Percentiles rank a stretch among this genome's conserved stretches.
Evolutionary conservation across 2,113 vertebrate genomes (phyloP).

Genomic region (Marmota flaviventris): DNA sequence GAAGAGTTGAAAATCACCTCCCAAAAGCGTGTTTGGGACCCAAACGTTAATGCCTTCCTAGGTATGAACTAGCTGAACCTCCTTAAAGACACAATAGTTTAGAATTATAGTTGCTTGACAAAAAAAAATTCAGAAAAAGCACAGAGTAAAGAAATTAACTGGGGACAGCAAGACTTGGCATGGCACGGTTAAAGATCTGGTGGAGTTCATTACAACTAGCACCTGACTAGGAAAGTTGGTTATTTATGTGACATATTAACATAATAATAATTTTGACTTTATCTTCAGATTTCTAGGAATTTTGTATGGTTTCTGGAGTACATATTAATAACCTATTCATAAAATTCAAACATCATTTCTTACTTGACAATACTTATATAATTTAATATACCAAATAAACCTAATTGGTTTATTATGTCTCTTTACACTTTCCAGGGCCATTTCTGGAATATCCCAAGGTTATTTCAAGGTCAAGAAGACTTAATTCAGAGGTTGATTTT

Average conservation of each 20-base stretch:
- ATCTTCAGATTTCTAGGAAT: not conserved
- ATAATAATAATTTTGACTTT: not conserved
- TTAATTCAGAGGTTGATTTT: not conserved
- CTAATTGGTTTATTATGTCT: not conserved
- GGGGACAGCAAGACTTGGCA: not conserved
- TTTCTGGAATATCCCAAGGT: not conserved
- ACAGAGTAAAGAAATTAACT: not conserved
- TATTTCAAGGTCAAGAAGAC: not conserved
- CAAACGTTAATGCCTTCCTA: too few species aligned
- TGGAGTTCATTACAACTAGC: not conserved
- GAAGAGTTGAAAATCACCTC: too few species aligned
- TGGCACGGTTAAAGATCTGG: not conserved
- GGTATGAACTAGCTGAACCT: not conserved
- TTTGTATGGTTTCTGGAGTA: not conserved
- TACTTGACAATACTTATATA: not conserved
- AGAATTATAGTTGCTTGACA: not conserved
- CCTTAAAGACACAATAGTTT: not conserved
- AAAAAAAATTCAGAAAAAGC: not conserved
- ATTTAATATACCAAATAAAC: not conserved
- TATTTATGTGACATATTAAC: not conserved
- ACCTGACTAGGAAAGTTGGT: not conserved
- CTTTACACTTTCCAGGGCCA: not conserved
- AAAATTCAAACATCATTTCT: not conserved
- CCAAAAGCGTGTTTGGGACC: too few species aligned
- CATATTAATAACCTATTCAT: not conserved